Conservation (phyloP, 2,888 invertebrate species). For the Sesamia inferens region DNA sequence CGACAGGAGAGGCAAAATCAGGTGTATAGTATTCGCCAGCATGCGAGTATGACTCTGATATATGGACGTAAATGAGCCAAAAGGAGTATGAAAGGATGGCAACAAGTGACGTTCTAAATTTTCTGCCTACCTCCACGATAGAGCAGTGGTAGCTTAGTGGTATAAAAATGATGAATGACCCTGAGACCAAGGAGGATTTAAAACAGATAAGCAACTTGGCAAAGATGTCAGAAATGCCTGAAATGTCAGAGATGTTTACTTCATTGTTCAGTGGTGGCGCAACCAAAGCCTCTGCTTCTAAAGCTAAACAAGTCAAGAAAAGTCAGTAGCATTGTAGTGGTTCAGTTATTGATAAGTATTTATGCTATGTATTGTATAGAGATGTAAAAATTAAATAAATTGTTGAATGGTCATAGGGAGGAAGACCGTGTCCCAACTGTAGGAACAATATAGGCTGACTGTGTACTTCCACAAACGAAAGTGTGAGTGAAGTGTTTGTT, state of each 20-base stretch:
- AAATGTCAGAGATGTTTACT: conserved; percentile 98
- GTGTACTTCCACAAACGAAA: no score
- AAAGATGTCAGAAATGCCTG: conserved; percentile 96
- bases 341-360: conserved; percentile 67
- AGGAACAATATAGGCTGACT: no score
- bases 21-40: neutral
- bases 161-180: conserved; percentile 99
- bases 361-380: conserved; percentile 70
- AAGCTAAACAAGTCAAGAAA: conserved; percentile 87
- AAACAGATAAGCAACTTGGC: conserved; percentile 96
- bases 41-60: neutral
- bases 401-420: conserved; percentile 59
- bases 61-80: neutral
- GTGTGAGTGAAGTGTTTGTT: neutral
- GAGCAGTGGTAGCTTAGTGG: no score
- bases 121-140: neutral
- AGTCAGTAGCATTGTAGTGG: conserved; percentile 76
- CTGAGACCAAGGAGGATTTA: conserved; percentile 98
- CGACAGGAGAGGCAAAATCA: neutral
- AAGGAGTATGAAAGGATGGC: neutral
- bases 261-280: conserved; percentile 94
- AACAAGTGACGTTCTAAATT: neutral
- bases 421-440: no score
- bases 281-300: conserved; percentile 82
- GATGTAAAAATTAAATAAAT: conserved; percentile 64